Base-by-base conservation (phyloP, 2,888 invertebrate genomes). In the Pheosia gnoma region DNA sequence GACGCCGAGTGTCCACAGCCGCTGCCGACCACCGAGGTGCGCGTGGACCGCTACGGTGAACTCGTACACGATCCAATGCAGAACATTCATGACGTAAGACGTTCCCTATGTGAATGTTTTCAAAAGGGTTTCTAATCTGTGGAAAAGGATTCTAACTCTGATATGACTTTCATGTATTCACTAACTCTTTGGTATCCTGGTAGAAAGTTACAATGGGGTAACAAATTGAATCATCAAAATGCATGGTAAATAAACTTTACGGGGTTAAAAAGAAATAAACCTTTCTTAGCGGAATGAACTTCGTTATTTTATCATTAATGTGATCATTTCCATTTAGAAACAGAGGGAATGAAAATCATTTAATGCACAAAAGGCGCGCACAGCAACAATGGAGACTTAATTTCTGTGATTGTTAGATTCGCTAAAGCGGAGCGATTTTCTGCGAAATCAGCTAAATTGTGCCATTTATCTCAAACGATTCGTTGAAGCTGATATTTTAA, bases 1-100 rank as follows among this genome's bases (percentile, higher is more conserved):
- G 97, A 97, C 91, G 96, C 96, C 87, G 98, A 98, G 94, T 96
- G 96, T 87, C 95, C 95, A 85, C 94, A 95, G 80, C 95, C 95
- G 86, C 94, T 97, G 83, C 96, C 96, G 68, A 96, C 96, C 81
- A 94, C 95, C 81, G 96, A 97, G 85, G 95, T 96, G 86, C 95
- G 96, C 91, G 95, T 96, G 90, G 94, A 94, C 82, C 84, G 87
- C 69, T 94, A 81, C 78, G 94, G 94, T 6, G 94, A 94, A 70
- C 88, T 94, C 77, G 77, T 93, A 68, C 90, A 92, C 77, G 94
- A 94, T 70, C 93, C 94, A 57, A 90, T 88, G 78, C 91, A 93
- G 86, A 93, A 94, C 74, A 78, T 93, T 68, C 93, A 94, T 68
- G 94, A 95, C 85, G 95, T 95, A 95, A 95, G 95, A 81, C 67